These are phyloP conservation scores for Ranitomeya imitator DNA, from an alignment of 2,113 vertebrate genomes.

Conservation along the genomic window DNA sequence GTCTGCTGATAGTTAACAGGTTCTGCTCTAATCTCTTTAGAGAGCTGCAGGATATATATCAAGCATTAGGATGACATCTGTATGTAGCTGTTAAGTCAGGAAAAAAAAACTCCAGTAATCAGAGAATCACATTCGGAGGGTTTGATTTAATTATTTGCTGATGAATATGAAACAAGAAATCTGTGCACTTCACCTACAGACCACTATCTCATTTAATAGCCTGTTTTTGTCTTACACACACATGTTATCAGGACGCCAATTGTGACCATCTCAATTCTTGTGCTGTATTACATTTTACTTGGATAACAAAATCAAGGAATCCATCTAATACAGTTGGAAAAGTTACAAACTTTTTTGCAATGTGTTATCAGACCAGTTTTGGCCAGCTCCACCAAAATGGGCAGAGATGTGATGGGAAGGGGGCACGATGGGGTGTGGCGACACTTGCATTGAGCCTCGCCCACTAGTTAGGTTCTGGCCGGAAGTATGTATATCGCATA, in stretches of 20 bases:
- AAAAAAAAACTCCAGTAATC: slow-evolving; percentile 65
- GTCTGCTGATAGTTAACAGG: slow-evolving; percentile 79
- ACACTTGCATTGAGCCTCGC: too few species aligned
- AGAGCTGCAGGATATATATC: slow-evolving; percentile 67
- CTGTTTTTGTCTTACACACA: not conserved
- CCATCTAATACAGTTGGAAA: too few species aligned
- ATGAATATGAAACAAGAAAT: slow-evolving; percentile 69
- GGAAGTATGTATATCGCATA: too few species aligned
- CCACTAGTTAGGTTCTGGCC: too few species aligned
- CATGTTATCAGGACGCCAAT: not conserved
- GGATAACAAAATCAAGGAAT: too few species aligned
- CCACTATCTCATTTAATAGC: not conserved
- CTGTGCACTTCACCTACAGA: slow-evolving; percentile 59
- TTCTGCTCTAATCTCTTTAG: slow-evolving; percentile 76
- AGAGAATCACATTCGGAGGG: slow-evolving; percentile 66
- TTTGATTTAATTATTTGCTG: slow-evolving; percentile 70
- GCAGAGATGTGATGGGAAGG: too few species aligned
- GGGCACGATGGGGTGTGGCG: too few species aligned
- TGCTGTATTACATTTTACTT: not conserved
- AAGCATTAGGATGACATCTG: slow-evolving; percentile 71
- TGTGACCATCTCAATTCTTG: not conserved
- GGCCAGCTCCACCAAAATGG: too few species aligned
- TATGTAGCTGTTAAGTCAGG: slow-evolving; percentile 68
- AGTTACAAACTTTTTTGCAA: too few species aligned
- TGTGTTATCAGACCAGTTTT: too few species aligned